A percentile compares a stretch with the other conserved stretches of the same genome.
Conservation (phyloP, 2,797 vertebrate genomes). For the Poecilia velifera region DNA sequence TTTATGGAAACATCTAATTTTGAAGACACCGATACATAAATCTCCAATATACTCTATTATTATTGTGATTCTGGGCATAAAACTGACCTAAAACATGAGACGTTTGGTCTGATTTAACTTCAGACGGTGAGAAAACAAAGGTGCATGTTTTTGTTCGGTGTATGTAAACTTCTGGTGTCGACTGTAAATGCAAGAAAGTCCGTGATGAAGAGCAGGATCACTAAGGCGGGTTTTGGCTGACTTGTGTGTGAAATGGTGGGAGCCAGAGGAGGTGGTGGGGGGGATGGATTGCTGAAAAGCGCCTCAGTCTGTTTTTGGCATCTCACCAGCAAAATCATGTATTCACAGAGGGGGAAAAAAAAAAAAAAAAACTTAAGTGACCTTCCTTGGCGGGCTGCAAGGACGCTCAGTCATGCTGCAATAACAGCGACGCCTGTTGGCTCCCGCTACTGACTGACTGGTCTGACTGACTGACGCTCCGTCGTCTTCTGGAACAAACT, state of each 20-base stretch:
- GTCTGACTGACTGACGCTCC: slow-evolving; percentile 12
- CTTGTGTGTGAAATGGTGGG: not conserved
- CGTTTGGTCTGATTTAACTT: not conserved
- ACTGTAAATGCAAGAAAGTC: slow-evolving; percentile 15
- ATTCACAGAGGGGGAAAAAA: slow-evolving; percentile 42
- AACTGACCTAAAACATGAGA: not conserved
- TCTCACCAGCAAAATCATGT: slow-evolving; percentile 51
- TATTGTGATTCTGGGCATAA: not conserved
- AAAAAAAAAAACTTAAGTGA: slow-evolving; percentile 49
- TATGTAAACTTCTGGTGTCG: not conserved
- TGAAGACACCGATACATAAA: not conserved
- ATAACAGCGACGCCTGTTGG: slow-evolving; percentile 76
- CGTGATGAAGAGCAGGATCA: slow-evolving; percentile 15
- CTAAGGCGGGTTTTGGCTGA: slow-evolving; percentile 6
- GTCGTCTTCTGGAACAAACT: slow-evolving; percentile 5
- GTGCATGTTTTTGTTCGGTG: not conserved
- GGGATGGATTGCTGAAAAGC: slow-evolving; percentile 39
- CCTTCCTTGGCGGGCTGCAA: slow-evolving; percentile 68
- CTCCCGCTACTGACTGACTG: slow-evolving; percentile 8
- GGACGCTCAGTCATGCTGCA: slow-evolving; percentile 58
- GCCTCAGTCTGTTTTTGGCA: slow-evolving; percentile 56
- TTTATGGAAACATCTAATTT: not conserved
- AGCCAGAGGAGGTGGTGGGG: not conserved
- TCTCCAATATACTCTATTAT: not conserved
- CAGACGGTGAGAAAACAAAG: not conserved